phyloP scores from a whole-genome alignment of 2,797 vertebrate species.

The Sebastes variabilis region DNA sequence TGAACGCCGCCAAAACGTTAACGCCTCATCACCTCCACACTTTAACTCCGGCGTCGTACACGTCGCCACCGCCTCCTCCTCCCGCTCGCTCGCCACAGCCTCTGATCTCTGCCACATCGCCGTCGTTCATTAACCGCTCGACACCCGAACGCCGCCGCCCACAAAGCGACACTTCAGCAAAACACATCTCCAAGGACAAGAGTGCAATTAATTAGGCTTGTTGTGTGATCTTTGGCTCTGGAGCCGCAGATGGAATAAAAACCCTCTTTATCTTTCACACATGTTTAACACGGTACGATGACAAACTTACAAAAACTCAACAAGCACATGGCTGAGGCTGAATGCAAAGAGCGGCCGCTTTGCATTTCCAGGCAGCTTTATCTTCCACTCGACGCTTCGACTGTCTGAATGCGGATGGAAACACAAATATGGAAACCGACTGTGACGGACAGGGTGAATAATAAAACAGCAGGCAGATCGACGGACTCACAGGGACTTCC shows the following conservation, averaged over 20 bases:
- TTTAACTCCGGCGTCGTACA: slow-evolving; percentile 14
- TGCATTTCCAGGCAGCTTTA: slow-evolving; percentile 32
- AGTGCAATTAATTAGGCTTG: slow-evolving; percentile 74
- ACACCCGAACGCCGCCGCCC: slow-evolving; percentile 30
- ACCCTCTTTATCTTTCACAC: slow-evolving; percentile 34
- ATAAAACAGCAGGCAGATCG: slow-evolving; percentile 24
- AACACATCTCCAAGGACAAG: slow-evolving; percentile 66
- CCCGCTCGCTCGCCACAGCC: background rate
- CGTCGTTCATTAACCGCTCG: slow-evolving; percentile 55
- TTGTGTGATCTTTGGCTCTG: slow-evolving; percentile 60
- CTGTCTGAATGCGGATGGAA: slow-evolving; percentile 5
- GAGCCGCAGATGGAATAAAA: slow-evolving; percentile 42
- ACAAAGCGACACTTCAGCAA: slow-evolving; percentile 63
- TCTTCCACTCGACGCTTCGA: background rate
- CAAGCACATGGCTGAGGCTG: slow-evolving; percentile 5
- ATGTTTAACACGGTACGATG: slow-evolving; percentile 24
- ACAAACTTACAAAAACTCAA: slow-evolving; percentile 2
- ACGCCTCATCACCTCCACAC: slow-evolving; percentile 35
- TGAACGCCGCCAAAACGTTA: slow-evolving; percentile 12
- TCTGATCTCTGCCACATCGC: slow-evolving; percentile 48
- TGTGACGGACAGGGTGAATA: slow-evolving; percentile 31
- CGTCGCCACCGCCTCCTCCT: background rate
- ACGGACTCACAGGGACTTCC: slow-evolving; percentile 93
- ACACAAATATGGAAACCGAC: slow-evolving; percentile 23
- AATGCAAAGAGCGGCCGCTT: slow-evolving; percentile 23